Evolutionary conservation across 2,888 invertebrate species (phyloP).

Genomic region (Graphium colonna): DNA sequence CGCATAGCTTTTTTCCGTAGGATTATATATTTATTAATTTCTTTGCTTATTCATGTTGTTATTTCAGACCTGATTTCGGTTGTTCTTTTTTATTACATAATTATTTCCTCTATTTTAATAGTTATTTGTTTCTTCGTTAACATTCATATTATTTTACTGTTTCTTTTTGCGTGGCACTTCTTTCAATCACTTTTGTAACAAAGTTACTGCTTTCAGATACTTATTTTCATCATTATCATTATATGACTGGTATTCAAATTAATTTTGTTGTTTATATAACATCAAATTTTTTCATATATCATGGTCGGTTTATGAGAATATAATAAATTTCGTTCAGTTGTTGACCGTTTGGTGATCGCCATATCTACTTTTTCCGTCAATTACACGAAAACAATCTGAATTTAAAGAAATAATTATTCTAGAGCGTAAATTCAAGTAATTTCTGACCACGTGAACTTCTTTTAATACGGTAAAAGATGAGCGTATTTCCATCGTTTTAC

Average conservation of each 20-base stretch:
- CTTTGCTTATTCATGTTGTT: slow-evolving; percentile 16
- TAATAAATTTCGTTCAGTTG: too few species aligned
- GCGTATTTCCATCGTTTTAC: too few species aligned
- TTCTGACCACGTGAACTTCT: too few species aligned
- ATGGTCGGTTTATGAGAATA: background rate
- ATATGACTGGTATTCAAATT: background rate
- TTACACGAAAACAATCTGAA: too few species aligned
- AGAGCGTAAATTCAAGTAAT: too few species aligned
- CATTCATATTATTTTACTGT: background rate
- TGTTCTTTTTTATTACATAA: slow-evolving; percentile 14
- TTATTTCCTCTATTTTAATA: slow-evolving; percentile 1
- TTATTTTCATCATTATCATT: slow-evolving; percentile 1
- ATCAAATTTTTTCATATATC: background rate
- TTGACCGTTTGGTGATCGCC: too few species aligned
- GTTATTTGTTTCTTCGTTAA: background rate
- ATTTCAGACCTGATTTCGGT: slow-evolving; percentile 14
- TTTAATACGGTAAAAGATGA: too few species aligned
- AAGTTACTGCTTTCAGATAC: background rate
- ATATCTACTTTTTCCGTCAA: too few species aligned
- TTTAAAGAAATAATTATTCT: too few species aligned
- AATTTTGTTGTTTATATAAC: slow-evolving; percentile 2
- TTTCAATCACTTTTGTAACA: background rate
- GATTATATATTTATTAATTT: slow-evolving; percentile 20
- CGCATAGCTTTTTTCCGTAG: slow-evolving; percentile 10
- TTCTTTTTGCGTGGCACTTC: background rate